These are phyloP conservation scores for Unio pictorum DNA, from an alignment of 2,888 invertebrate genomes.

Conservation along the genomic window DNA sequence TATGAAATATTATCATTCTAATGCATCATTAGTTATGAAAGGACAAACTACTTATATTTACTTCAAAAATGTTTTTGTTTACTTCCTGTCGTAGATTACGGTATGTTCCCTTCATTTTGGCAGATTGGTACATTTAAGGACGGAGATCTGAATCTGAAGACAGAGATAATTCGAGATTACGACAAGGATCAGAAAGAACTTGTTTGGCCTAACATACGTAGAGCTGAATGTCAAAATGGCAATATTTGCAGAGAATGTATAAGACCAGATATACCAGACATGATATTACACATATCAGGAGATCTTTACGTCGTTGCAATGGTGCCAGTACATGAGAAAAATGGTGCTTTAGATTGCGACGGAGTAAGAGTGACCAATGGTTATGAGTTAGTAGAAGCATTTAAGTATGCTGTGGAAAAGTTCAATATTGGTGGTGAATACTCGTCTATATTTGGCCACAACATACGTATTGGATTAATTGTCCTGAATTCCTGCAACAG, in stretches of 20 bases:
- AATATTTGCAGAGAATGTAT: slow-evolving; percentile 24
- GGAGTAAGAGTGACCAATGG: background rate
- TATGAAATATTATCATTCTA: no score
- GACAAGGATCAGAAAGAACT: background rate
- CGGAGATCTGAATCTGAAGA: slow-evolving; percentile 8
- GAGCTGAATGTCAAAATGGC: slow-evolving; percentile 15
- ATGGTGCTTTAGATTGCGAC: background rate
- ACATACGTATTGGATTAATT: background rate
- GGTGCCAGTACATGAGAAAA: background rate
- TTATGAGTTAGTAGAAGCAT: background rate
- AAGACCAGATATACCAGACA: background rate
- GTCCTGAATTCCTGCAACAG: background rate
- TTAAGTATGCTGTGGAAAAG: background rate
- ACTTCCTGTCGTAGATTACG: no score
- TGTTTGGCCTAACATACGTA: slow-evolving; percentile 15
- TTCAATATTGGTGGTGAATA: background rate
- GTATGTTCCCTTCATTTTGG: background rate
- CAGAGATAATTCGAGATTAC: slow-evolving; percentile 15
- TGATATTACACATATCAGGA: background rate
- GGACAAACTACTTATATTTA: no score
- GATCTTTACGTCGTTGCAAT: background rate
- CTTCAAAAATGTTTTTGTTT: no score
- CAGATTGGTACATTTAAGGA: slow-evolving; percentile 23
- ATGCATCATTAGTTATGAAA: no score
- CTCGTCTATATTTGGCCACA: background rate